Percentiles rank a stretch among this genome's conserved stretches.
phyloP scores from a whole-genome alignment of 2,888 invertebrate genomes.

The Drosophila subquinaria region DNA sequence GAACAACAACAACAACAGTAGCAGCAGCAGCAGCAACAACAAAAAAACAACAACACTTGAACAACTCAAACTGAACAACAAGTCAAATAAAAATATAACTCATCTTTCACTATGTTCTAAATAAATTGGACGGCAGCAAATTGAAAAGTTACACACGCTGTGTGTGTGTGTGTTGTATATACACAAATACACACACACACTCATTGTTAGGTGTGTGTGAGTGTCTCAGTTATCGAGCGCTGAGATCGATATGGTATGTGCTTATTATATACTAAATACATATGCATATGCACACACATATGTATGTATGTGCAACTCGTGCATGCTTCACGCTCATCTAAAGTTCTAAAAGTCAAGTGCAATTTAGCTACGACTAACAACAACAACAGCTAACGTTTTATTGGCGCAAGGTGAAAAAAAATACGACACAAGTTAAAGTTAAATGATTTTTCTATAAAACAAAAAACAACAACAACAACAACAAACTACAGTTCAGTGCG shows the following conservation, averaged over 20 bases:
- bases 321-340: constrained; percentile 69
- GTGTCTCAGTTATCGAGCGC: constrained; percentile 5
- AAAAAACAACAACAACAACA: constrained; percentile 29
- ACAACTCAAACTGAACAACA: constrained; percentile 31
- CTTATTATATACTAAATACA: constrained; percentile 16
- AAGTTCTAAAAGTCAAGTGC: constrained; percentile 81
- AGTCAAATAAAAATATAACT: constrained; percentile 39
- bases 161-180: constrained; percentile 35
- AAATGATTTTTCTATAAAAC: constrained; percentile 61
- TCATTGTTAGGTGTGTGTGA: background rate
- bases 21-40: constrained; percentile 3
- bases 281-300: background rate
- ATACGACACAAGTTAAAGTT: constrained; percentile 56
- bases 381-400: constrained; percentile 69
- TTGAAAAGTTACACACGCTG: constrained; percentile 53
- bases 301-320: constrained; percentile 16
- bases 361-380: constrained; percentile 57
- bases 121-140: constrained; percentile 68
- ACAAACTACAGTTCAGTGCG: constrained; percentile 46
- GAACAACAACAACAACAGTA: constrained; percentile 30
- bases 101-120: constrained; percentile 59
- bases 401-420: constrained; percentile 72
- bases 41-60: constrained; percentile 9
- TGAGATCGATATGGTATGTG: constrained; percentile 15
- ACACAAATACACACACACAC: constrained; percentile 18